Evolutionary conservation across 2,113 vertebrate genomes (phyloP).

Genomic region (Girardinichthys multiradiatus): DNA sequence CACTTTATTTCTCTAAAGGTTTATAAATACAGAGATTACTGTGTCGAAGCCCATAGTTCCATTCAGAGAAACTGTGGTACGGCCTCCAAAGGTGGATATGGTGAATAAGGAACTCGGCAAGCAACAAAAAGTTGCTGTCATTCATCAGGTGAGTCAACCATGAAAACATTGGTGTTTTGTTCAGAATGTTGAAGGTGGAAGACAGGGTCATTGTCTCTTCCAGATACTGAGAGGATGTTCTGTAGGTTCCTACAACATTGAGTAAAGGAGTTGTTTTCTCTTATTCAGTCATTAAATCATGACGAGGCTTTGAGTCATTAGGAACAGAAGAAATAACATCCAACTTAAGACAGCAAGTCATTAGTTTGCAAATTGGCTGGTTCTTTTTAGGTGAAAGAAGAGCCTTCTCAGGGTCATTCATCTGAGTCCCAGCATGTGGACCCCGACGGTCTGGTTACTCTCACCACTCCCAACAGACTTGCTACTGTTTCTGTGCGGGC

Average conservation of each 20-base stretch:
- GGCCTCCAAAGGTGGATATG: conserved; percentile 97
- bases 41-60: conserved; percentile 94
- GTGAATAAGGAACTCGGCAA: conserved; percentile 97
- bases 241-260: too few species aligned
- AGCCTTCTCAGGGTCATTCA: conserved; percentile 76
- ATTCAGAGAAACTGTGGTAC: conserved; percentile 93
- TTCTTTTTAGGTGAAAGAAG: conserved; percentile 84
- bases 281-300: too few species aligned
- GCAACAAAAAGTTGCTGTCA: conserved; percentile 94
- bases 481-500: conserved; percentile 88
- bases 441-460: conserved; percentile 86
- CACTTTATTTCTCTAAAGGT: conserved; percentile 77
- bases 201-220: too few species aligned
- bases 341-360: too few species aligned
- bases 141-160: conserved; percentile 82
- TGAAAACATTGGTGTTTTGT: background rate
- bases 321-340: background rate
- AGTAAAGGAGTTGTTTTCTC: too few species aligned
- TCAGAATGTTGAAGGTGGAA: background rate
- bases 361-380: background rate
- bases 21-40: conserved; percentile 94
- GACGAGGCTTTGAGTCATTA: too few species aligned
- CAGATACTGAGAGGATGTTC: background rate
- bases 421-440: conserved; percentile 89
- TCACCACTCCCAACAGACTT: conserved; percentile 90